These are phyloP conservation scores for Leucophenga varia DNA, from an alignment of 1,140 invertebrate genomes.

Conservation along the genomic window DNA sequence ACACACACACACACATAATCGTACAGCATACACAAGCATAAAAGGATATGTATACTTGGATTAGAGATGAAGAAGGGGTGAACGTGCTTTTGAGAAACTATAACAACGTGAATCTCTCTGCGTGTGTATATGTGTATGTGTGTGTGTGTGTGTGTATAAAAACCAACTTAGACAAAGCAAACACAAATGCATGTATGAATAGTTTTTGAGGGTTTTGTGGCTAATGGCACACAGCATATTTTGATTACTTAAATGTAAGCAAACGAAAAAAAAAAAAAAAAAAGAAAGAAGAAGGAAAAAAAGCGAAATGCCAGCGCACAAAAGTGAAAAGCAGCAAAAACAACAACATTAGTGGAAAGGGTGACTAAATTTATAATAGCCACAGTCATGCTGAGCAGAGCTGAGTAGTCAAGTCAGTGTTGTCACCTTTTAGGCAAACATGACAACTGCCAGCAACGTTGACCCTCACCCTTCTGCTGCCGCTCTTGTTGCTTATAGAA, in stretches of 20 bases:
- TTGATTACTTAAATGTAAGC: constrained; percentile 52
- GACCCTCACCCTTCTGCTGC: no score
- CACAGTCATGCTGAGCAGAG: no score
- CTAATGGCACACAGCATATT: constrained; percentile 45
- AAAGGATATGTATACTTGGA: no score
- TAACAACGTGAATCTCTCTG: no score
- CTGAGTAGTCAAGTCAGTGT: constrained; percentile 35
- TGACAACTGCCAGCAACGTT: constrained; percentile 14
- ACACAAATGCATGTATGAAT: constrained; percentile 35
- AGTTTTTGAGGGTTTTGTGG: constrained; percentile 49
- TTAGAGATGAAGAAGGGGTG: no score
- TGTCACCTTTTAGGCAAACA: constrained; percentile 33
- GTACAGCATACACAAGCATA: no score
- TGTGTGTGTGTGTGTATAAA: no score
- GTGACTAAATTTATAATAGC: no score
- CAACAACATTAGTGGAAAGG: no score
- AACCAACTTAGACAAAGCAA: constrained; percentile 37
- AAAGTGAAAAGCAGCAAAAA: no score
- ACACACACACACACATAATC: constrained; percentile 11
- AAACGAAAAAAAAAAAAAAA: constrained; percentile 15
- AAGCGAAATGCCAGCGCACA: constrained; percentile 5
- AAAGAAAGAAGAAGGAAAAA: constrained; percentile 14
- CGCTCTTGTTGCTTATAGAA: not conserved
- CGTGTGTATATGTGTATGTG: no score
- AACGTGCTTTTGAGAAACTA: no score